phyloP scores from a whole-genome alignment of 2,888 invertebrate genomes.

The Hyposoter didymator region DNA sequence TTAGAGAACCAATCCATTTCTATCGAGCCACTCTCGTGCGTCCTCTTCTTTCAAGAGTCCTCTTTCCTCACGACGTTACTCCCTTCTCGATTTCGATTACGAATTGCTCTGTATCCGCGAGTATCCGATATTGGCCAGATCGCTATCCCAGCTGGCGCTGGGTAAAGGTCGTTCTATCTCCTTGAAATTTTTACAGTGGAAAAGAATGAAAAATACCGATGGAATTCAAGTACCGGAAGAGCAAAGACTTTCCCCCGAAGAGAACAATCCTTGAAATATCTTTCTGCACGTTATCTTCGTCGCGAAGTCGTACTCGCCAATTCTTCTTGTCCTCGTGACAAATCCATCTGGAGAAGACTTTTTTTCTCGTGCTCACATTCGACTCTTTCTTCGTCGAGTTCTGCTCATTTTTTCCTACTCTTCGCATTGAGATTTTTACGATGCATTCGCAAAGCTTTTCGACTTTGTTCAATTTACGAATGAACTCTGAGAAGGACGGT shows the following conservation, averaged over 20 bases:
- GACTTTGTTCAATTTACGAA: not conserved
- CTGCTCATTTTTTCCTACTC: not conserved
- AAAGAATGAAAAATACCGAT: not conserved
- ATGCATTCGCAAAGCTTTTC: not conserved
- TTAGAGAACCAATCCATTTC: constrained; percentile 71
- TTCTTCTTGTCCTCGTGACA: constrained; percentile 8
- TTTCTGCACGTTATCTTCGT: not conserved
- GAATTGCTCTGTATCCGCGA: constrained; percentile 32
- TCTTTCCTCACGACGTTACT: constrained; percentile 33
- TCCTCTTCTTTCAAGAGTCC: constrained; percentile 31
- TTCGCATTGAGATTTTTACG: not conserved
- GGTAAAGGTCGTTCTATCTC: constrained; percentile 28
- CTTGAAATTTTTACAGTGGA: constrained; percentile 9
- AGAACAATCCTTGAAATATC: constrained; percentile 10
- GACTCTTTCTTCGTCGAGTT: not conserved
- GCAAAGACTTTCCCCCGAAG: not conserved
- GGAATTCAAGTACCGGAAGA: constrained; percentile 24
- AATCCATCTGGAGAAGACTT: not conserved
- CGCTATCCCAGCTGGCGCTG: constrained; percentile 33
- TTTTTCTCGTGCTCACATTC: not conserved
- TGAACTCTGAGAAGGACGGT: not conserved
- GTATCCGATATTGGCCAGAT: constrained; percentile 44
- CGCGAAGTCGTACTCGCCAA: constrained; percentile 13
- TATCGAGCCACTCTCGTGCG: constrained; percentile 57
- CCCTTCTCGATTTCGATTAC: constrained; percentile 45